Evolutionary conservation across 2,797 vertebrate genomes (phyloP).

Genomic region (Emydoidea blandingii): DNA sequence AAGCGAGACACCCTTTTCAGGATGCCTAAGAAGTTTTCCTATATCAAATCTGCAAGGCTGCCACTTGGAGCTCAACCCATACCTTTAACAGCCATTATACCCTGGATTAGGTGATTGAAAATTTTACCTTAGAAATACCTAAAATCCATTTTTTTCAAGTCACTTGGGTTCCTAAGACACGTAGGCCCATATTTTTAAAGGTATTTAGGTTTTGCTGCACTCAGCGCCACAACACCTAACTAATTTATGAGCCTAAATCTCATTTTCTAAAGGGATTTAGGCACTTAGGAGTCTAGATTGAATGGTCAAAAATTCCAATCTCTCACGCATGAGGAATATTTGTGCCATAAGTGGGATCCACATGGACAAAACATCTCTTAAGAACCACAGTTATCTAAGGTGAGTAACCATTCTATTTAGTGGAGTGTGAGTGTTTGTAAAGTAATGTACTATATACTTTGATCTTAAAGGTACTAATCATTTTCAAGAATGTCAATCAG

Average conservation of each 20-base stretch:
- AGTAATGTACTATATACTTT: background rate
- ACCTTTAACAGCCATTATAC: fast-evolving
- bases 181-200: background rate
- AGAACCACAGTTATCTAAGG: background rate
- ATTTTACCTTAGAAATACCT: too few relatives aligned
- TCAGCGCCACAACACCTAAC: too few relatives aligned
- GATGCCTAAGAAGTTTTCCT: background rate
- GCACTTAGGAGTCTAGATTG: background rate
- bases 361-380: background rate
- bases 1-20: background rate
- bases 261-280: background rate
- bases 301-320: background rate
- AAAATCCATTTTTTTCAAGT: background rate
- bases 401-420: background rate
- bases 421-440: background rate
- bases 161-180: background rate
- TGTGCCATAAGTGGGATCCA: background rate
- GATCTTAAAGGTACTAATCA: background rate
- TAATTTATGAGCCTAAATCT: too few relatives aligned
- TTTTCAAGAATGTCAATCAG: background rate
- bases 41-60: background rate
- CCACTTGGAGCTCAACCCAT: background rate
- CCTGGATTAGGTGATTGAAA: fast-evolving
- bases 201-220: too few relatives aligned
- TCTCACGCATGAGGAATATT: background rate